Conservation (phyloP, 2,888 invertebrate species). For the Melolontha melolontha region DNA sequence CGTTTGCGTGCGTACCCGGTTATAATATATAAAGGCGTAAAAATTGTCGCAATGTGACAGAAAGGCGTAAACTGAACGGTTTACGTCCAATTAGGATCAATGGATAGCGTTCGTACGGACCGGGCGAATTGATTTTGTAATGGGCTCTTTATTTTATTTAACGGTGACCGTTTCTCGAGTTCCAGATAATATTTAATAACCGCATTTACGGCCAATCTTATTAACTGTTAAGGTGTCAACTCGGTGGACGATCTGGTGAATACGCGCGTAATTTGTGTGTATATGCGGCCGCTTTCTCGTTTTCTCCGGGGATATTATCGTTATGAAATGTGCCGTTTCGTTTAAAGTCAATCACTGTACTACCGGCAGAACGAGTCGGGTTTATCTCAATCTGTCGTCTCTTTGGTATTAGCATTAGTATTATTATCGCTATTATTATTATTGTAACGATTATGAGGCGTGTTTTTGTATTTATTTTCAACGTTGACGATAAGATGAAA, state of each 20-base stretch:
- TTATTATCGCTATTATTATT: constrained; percentile 27
- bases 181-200: constrained; percentile 40
- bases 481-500: background rate
- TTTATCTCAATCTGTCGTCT: too few relatives aligned
- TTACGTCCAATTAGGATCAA: constrained; percentile 49
- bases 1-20: constrained; percentile 12
- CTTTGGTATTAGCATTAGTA: background rate
- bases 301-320: constrained; percentile 23
- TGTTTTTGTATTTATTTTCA: constrained; percentile 21
- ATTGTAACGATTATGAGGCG: constrained; percentile 10
- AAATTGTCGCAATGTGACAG: constrained; percentile 46
- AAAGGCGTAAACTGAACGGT: constrained; percentile 48
- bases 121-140: constrained; percentile 42
- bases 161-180: constrained; percentile 25
- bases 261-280: constrained; percentile 25
- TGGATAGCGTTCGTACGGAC: constrained; percentile 44
- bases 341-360: background rate
- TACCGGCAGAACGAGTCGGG: too few relatives aligned
- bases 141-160: constrained; percentile 39
- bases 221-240: constrained; percentile 39
- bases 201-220: constrained; percentile 31
- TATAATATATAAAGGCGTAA: constrained; percentile 39
- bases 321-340: constrained; percentile 24
- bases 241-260: constrained; percentile 24
- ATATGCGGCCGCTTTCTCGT: background rate